phyloP scores from a whole-genome alignment of 1,140 invertebrate species.

The Nephila pilipes region DNA sequence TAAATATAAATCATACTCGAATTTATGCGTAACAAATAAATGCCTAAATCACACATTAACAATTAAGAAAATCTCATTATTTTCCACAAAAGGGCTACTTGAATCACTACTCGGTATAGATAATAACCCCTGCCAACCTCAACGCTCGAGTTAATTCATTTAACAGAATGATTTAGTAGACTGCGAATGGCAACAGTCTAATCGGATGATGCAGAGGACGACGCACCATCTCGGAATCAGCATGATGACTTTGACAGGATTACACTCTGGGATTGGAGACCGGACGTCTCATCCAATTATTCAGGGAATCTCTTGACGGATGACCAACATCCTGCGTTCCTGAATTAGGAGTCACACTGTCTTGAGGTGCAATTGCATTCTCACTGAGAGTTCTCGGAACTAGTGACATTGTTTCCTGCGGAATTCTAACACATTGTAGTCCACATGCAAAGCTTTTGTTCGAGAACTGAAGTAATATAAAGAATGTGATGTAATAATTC shows the following conservation, averaged over 20 bases:
- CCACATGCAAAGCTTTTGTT: background rate
- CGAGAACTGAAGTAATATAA: background rate
- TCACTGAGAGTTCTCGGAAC: background rate
- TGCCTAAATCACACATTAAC: background rate
- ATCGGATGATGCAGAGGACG: constrained; percentile 14
- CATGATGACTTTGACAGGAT: constrained; percentile 37
- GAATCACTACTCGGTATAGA: background rate
- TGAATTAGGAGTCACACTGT: constrained; percentile 16
- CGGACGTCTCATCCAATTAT: constrained; percentile 23
- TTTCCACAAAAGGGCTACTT: background rate
- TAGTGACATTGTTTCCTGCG: background rate
- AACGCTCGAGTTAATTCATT: constrained; percentile 1
- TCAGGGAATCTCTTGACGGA: constrained; percentile 28
- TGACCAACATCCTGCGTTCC: constrained; percentile 7
- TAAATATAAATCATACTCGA: background rate
- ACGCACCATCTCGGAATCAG: constrained; percentile 31
- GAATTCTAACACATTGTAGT: background rate
- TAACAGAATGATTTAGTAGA: background rate
- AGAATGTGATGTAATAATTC: background rate
- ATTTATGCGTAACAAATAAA: background rate
- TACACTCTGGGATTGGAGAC: constrained; percentile 20
- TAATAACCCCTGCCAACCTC: background rate
- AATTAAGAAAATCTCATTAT: background rate
- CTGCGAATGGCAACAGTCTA: constrained; percentile 13
- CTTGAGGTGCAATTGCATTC: background rate